Percentiles rank a stretch among this genome's conserved stretches.
phyloP scores from a whole-genome alignment of 1,140 invertebrate genomes.

The Aricia agestis region DNA sequence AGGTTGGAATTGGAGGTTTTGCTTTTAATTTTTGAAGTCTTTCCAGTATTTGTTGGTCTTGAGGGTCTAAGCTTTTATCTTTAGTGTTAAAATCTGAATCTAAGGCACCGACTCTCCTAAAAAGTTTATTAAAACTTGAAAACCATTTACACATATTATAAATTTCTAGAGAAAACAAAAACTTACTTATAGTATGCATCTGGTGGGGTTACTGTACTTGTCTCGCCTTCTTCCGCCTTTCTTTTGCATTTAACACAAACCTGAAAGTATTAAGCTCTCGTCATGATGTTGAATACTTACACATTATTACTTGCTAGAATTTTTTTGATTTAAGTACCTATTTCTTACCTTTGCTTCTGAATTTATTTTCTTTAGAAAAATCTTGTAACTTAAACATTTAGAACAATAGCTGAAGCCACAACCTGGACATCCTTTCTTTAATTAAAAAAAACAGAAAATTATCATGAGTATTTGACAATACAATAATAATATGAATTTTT shows the following conservation, averaged over 20 bases:
- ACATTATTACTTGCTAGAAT: too few relatives aligned
- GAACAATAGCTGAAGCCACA: slow-evolving; percentile 81
- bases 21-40: slow-evolving; percentile 61
- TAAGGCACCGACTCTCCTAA: slow-evolving; percentile 41
- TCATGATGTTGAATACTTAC: slow-evolving; percentile 2
- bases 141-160: background rate
- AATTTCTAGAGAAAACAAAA: background rate
- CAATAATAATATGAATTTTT: too few relatives aligned
- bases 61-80: slow-evolving; percentile 33
- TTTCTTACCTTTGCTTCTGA: slow-evolving; percentile 52
- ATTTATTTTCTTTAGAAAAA: slow-evolving; percentile 70
- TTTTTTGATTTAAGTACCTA: too few relatives aligned
- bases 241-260: slow-evolving; percentile 63
- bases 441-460: background rate
- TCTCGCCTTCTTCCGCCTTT: slow-evolving; percentile 31
- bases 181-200: slow-evolving; percentile 74
- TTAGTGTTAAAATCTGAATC: slow-evolving; percentile 15
- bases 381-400: slow-evolving; percentile 78
- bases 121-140: slow-evolving; percentile 15
- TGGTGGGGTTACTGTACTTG: slow-evolving; percentile 49
- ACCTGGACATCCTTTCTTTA: slow-evolving; percentile 78
- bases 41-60: slow-evolving; percentile 73
- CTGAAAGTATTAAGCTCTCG: slow-evolving; percentile 32
- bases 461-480: too few relatives aligned
- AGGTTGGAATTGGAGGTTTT: slow-evolving; percentile 31